These are phyloP conservation scores for Metallyticus violacea DNA, from an alignment of 2,888 invertebrate species.

Conservation along the genomic window DNA sequence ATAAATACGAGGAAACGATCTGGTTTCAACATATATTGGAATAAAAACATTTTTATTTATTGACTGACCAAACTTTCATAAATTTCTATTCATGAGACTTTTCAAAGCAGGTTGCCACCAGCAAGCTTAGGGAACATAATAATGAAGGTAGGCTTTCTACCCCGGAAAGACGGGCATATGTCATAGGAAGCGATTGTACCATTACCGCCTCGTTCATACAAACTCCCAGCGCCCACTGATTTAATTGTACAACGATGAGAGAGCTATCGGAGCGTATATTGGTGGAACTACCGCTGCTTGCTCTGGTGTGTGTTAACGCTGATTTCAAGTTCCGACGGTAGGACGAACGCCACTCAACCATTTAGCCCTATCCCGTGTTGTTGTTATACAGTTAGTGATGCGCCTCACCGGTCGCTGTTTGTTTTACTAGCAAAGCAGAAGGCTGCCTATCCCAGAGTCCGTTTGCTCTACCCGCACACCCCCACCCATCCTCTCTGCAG, in stretches of 20 bases:
- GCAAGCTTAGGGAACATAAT: no score
- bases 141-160: not conserved
- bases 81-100: no score
- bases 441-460: not conserved
- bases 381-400: constrained; percentile 15
- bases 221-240: not conserved
- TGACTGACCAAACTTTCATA: no score
- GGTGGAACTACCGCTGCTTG: no score
- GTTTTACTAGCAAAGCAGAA: not conserved
- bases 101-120: no score
- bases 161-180: no score
- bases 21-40: no score
- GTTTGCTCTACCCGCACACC: not conserved
- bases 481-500: not conserved
- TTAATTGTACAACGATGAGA: constrained; percentile 18
- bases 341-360: constrained; percentile 7
- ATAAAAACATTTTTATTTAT: no score
- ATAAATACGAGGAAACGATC: no score
- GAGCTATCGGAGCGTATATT: constrained; percentile 4
- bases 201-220: not conserved
- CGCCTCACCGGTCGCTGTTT: constrained; percentile 11
- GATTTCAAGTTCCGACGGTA: not conserved
- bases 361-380: constrained; percentile 12
- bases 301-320: not conserved
- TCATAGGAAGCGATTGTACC: constrained; percentile 10